Percentiles rank a stretch among this genome's conserved stretches.
Evolutionary conservation across 2,113 vertebrate genomes (phyloP).

Genomic region (Corvus hawaiiensis): DNA sequence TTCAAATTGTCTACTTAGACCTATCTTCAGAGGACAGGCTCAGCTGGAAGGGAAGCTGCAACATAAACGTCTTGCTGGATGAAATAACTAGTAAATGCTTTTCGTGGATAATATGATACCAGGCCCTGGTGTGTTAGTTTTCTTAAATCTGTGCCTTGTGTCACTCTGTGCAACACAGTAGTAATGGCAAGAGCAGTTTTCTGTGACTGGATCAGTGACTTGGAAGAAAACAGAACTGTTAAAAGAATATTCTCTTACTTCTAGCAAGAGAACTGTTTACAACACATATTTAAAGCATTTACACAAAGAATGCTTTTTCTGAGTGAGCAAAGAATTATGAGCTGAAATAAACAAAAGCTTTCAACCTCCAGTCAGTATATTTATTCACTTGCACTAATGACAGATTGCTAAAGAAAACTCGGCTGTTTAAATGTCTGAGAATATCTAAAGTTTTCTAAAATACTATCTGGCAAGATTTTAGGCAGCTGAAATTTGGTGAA

Average conservation of each 20-base stretch:
- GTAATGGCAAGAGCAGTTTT: not conserved
- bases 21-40: not conserved
- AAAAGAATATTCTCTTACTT: not conserved
- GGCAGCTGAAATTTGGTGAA: not conserved
- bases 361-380: not conserved
- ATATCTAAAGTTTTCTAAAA: not conserved
- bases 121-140: constrained; percentile 2
- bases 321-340: not conserved
- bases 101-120: not conserved
- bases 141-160: not conserved
- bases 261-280: not conserved
- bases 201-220: not conserved
- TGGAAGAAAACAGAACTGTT: not conserved
- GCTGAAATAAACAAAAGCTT: not conserved
- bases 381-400: not conserved
- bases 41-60: constrained; percentile 32
- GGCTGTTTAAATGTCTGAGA: not conserved
- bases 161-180: not conserved
- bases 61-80: not conserved
- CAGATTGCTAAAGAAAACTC: not conserved
- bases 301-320: not conserved
- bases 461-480: not conserved
- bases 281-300: not conserved
- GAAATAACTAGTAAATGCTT: constrained; percentile 29
- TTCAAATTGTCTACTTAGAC: not conserved